These are phyloP conservation scores for Melanargia galathea DNA, from an alignment of 2,888 invertebrate genomes.

Conservation along the genomic window DNA sequence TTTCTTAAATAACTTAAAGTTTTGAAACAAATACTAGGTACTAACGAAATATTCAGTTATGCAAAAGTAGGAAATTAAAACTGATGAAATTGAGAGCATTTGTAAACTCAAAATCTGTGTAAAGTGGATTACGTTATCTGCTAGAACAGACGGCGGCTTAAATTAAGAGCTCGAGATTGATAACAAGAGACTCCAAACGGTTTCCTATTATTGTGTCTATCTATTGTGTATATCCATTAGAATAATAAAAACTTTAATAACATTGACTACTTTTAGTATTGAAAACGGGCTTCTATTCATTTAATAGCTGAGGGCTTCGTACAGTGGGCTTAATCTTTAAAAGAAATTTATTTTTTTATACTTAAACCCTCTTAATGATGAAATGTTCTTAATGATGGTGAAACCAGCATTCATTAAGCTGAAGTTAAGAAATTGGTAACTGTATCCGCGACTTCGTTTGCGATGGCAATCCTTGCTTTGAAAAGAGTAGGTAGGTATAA, in stretches of 20 bases:
- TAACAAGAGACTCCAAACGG: neutral
- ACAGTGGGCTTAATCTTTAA: no score
- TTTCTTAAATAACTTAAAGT: no score
- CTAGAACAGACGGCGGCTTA: conserved; percentile 27
- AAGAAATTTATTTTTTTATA: no score
- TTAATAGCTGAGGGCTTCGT: no score
- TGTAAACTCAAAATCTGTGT: conserved; percentile 30
- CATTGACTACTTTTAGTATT: neutral
- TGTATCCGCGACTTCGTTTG: no score
- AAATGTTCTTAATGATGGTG: no score
- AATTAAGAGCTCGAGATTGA: conserved; percentile 12
- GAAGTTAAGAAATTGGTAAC: no score
- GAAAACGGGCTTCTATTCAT: neutral
- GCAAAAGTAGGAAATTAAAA: neutral
- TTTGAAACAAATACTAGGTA: no score
- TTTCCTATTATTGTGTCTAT: conserved; percentile 1
- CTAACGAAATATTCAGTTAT: neutral
- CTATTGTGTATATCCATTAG: neutral
- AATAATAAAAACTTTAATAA: neutral
- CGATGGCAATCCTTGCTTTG: no score
- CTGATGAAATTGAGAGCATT: conserved; percentile 8
- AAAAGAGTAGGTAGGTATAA: no score
- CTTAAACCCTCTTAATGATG: no score
- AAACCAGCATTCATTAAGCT: no score
- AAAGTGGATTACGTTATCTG: conserved; percentile 32